A percentile compares a stretch with the other conserved stretches of the same genome.
Evolutionary conservation across 1,140 invertebrate species (phyloP).

Genomic region (Drosophila bipectinata): DNA sequence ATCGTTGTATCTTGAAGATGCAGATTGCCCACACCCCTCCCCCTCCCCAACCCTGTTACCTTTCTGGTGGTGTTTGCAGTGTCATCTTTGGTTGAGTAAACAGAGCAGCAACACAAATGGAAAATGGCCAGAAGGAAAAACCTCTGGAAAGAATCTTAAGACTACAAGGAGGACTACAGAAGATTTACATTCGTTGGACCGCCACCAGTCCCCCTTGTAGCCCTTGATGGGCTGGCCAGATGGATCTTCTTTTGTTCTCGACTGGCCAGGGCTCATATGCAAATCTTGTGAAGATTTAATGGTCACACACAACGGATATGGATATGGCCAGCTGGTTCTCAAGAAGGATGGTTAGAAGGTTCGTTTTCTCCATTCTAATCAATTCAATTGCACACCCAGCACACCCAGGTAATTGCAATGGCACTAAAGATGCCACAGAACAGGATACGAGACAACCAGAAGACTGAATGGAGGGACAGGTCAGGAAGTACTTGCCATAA

Average conservation of each 20-base stretch:
- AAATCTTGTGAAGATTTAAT: constrained; percentile 46
- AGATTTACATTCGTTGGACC: constrained; percentile 49
- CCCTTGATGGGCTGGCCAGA: not conserved
- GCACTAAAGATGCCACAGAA: not conserved
- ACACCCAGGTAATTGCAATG: not conserved
- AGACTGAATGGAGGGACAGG: not conserved
- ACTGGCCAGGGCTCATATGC: constrained; percentile 30
- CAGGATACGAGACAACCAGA: not conserved
- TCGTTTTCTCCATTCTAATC: constrained; percentile 28
- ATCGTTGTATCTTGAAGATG: constrained; percentile 21
- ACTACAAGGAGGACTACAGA: not conserved
- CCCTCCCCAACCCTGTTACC: too few species aligned
- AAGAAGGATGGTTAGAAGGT: constrained; percentile 11
- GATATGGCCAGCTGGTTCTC: constrained; percentile 36
- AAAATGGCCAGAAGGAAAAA: not conserved
- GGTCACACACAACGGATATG: constrained; percentile 43
- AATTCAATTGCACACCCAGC: constrained; percentile 42
- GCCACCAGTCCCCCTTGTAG: not conserved
- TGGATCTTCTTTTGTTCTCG: constrained; percentile 29
- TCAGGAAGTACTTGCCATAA: not conserved
- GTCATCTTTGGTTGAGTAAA: constrained; percentile 70
- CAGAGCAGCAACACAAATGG: constrained; percentile 53
- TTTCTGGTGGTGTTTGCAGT: constrained; percentile 46
- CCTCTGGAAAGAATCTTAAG: not conserved
- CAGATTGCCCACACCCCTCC: too few species aligned